phyloP scores from a whole-genome alignment of 2,888 invertebrate genomes.

The Graphium colonna region DNA sequence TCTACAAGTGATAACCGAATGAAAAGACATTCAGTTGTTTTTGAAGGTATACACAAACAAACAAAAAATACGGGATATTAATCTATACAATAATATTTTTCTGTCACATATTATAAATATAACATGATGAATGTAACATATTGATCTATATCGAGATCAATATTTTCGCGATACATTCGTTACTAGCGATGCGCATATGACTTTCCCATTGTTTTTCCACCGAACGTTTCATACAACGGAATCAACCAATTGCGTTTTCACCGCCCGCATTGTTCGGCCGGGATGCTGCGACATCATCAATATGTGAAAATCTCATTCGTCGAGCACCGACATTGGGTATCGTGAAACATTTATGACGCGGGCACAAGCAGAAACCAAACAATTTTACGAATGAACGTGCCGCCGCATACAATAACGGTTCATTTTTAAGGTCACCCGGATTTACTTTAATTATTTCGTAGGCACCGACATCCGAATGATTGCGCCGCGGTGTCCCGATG shows the following conservation, averaged over 20 bases:
- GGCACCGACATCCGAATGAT: slow-evolving; percentile 22
- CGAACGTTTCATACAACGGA: slow-evolving; percentile 53
- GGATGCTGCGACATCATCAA: slow-evolving; percentile 67
- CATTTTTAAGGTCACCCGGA: slow-evolving; percentile 36
- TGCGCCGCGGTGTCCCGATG: background rate
- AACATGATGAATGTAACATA: too few species aligned
- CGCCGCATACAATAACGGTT: slow-evolving; percentile 40
- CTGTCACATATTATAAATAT: too few species aligned
- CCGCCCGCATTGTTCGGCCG: slow-evolving; percentile 56
- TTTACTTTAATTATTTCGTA: slow-evolving; percentile 35
- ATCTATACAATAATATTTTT: too few species aligned
- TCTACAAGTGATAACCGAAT: too few species aligned
- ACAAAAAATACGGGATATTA: too few species aligned
- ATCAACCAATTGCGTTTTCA: slow-evolving; percentile 58
- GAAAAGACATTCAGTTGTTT: too few species aligned
- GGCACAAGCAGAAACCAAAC: slow-evolving; percentile 54
- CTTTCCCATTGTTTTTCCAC: slow-evolving; percentile 31
- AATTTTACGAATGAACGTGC: slow-evolving; percentile 53
- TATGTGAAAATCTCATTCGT: slow-evolving; percentile 68
- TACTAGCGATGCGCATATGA: slow-evolving; percentile 10
- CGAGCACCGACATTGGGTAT: slow-evolving; percentile 50
- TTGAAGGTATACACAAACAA: too few species aligned
- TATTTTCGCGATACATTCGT: background rate
- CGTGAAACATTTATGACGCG: slow-evolving; percentile 60
- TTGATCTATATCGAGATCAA: too few species aligned